Evolutionary conservation across 1,140 invertebrate species (phyloP).

Genomic region (Planococcus citri): DNA sequence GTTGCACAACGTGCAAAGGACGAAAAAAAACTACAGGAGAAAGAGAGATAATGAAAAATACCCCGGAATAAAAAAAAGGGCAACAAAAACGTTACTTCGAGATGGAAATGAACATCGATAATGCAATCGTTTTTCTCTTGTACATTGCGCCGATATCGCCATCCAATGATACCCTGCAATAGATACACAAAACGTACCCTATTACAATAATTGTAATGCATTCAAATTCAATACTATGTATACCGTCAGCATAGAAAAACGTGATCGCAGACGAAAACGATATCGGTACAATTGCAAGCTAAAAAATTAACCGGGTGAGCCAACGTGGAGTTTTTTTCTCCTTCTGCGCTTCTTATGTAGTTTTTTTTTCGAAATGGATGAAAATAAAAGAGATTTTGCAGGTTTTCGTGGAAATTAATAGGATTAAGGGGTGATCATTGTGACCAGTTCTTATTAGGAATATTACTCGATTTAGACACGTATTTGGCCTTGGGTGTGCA

Average conservation of each 20-base stretch:
- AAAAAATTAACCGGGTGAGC: not conserved
- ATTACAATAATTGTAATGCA: conserved; percentile 4
- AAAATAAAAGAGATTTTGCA: no score
- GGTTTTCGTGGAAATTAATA: no score
- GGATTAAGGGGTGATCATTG: no score
- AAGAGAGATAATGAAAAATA: not conserved
- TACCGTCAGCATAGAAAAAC: not conserved
- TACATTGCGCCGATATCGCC: no score
- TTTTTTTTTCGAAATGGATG: no score
- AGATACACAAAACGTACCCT: not conserved
- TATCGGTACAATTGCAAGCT: not conserved
- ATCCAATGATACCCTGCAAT: no score
- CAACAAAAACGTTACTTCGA: not conserved
- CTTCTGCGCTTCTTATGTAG: no score
- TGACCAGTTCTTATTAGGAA: no score
- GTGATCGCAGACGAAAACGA: not conserved
- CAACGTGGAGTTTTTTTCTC: not conserved
- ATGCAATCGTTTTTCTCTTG: not conserved
- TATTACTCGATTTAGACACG: no score
- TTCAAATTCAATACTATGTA: not conserved
- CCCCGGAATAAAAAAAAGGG: not conserved
- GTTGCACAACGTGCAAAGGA: no score
- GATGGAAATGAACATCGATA: not conserved
- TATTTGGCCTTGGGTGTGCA: no score
- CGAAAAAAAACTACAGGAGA: no score